Percentiles rank a stretch among this genome's conserved stretches.
phyloP scores from a whole-genome alignment of 2,888 invertebrate species.

The Rhagophthalmus giganteus region DNA sequence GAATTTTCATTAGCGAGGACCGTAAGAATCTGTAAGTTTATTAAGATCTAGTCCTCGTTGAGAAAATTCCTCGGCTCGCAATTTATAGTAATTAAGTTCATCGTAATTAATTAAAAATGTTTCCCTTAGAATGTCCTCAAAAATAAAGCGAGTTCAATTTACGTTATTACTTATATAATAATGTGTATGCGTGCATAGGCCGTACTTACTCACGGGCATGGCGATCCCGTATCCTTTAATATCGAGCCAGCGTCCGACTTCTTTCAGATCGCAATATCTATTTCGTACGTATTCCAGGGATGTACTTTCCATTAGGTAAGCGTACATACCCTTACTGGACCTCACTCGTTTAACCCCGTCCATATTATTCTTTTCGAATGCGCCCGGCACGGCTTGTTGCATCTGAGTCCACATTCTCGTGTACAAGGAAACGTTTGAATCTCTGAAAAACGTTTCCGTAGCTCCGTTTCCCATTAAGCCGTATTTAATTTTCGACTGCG shows the following conservation, averaged over 20 bases:
- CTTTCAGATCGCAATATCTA: slow-evolving; percentile 80
- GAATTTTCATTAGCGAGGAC: too few species aligned
- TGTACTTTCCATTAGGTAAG: slow-evolving; percentile 95
- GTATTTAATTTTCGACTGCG: slow-evolving; percentile 94
- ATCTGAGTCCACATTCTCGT: slow-evolving; percentile 92
- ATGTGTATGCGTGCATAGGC: too few species aligned
- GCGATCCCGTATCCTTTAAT: slow-evolving; percentile 94
- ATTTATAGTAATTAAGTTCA: too few species aligned
- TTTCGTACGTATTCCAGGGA: slow-evolving; percentile 91
- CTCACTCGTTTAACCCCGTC: slow-evolving; percentile 86
- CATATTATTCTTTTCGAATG: slow-evolving; percentile 79
- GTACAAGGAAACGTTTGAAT: slow-evolving; percentile 87
- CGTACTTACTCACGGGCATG: slow-evolving; percentile 80
- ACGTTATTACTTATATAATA: too few species aligned
- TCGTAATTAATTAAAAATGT: too few species aligned
- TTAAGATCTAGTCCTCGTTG: too few species aligned
- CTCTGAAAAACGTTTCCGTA: slow-evolving; percentile 88
- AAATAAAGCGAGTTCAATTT: too few species aligned
- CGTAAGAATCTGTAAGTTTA: too few species aligned
- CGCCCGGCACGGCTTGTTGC: slow-evolving; percentile 80
- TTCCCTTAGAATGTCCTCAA: too few species aligned
- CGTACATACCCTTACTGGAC: slow-evolving; percentile 79
- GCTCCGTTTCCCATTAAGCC: slow-evolving; percentile 90
- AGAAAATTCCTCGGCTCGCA: too few species aligned
- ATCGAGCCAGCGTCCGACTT: slow-evolving; percentile 81